phyloP scores from a whole-genome alignment of 1,140 invertebrate genomes.

The Heliconius eleuchia region DNA sequence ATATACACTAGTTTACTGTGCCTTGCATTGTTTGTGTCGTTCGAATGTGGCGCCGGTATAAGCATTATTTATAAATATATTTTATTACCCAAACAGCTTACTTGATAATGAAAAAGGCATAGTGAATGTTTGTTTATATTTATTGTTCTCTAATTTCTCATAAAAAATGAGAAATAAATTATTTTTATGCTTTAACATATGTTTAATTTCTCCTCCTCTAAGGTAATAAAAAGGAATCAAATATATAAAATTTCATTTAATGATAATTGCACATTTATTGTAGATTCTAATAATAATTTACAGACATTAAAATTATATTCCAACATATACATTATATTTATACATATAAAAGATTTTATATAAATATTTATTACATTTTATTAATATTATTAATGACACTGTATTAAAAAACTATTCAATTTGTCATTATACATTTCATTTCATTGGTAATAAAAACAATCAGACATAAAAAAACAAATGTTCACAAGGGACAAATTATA shows the following conservation, averaged over 20 bases:
- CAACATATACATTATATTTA: neutral
- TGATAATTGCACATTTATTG: slow-evolving; percentile 36
- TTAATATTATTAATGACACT: neutral
- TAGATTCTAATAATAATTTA: slow-evolving; percentile 24
- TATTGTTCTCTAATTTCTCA: neutral
- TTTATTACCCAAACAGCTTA: neutral
- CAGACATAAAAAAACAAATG: no score
- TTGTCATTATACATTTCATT: neutral
- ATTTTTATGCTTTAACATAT: slow-evolving; percentile 22
- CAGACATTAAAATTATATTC: slow-evolving; percentile 1
- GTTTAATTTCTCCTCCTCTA: neutral
- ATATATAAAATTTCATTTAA: slow-evolving; percentile 33
- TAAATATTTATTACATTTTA: no score
- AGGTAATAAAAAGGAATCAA: neutral
- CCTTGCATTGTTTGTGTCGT: neutral
- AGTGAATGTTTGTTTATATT: neutral
- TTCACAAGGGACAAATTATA: no score
- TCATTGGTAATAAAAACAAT: neutral
- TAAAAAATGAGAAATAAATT: slow-evolving; percentile 28
- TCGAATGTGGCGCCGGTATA: neutral
- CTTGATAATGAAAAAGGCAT: neutral
- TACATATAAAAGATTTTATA: neutral
- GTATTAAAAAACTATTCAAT: neutral
- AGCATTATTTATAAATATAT: neutral
- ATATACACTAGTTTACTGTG: neutral